These are phyloP conservation scores for Caenorhabditis macrosperma DNA, from an alignment of 2,888 invertebrate species.

Conservation along the genomic window DNA sequence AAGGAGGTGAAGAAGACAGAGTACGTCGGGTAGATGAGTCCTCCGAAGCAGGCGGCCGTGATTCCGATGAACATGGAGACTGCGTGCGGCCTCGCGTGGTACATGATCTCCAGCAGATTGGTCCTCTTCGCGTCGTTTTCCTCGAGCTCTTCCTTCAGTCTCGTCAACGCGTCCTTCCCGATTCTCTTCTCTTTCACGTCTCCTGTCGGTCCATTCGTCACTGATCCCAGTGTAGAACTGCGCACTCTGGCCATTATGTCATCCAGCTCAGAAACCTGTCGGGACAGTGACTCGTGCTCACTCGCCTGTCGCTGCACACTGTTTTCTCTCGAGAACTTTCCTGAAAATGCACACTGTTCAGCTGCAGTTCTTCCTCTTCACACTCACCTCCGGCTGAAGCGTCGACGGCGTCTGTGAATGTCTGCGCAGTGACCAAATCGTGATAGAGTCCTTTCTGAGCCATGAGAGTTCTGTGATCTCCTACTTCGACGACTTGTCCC, in stretches of 20 bases:
- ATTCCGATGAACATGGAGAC: constrained; percentile 80
- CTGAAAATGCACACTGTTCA: constrained; percentile 25
- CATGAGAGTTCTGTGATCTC: constrained; percentile 86
- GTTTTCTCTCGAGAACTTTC: constrained; percentile 47
- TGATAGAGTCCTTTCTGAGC: constrained; percentile 85
- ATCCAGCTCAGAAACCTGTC: constrained; percentile 26
- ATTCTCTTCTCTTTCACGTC: constrained; percentile 50
- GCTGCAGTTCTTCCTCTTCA: not conserved
- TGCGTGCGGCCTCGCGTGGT: constrained; percentile 76
- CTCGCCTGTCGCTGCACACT: constrained; percentile 30
- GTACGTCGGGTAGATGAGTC: constrained; percentile 82
- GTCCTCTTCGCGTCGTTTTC: constrained; percentile 64
- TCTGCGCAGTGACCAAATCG: constrained; percentile 81
- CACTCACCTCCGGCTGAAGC: constrained; percentile 36
- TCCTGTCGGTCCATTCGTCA: constrained; percentile 35
- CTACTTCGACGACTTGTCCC: constrained; percentile 84
- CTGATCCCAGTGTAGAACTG: constrained; percentile 54
- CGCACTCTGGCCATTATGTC: constrained; percentile 47
- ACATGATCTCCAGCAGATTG: constrained; percentile 78
- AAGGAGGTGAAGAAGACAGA: constrained; percentile 81
- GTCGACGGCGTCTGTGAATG: constrained; percentile 72
- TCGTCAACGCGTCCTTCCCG: constrained; percentile 63
- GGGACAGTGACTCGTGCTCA: constrained; percentile 29
- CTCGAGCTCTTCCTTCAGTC: constrained; percentile 67
- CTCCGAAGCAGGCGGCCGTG: constrained; percentile 80